Percentiles rank a stretch among this genome's conserved stretches.
These are phyloP conservation scores for Progne subis DNA, from an alignment of 2,113 vertebrate genomes.

Conservation along the genomic window DNA sequence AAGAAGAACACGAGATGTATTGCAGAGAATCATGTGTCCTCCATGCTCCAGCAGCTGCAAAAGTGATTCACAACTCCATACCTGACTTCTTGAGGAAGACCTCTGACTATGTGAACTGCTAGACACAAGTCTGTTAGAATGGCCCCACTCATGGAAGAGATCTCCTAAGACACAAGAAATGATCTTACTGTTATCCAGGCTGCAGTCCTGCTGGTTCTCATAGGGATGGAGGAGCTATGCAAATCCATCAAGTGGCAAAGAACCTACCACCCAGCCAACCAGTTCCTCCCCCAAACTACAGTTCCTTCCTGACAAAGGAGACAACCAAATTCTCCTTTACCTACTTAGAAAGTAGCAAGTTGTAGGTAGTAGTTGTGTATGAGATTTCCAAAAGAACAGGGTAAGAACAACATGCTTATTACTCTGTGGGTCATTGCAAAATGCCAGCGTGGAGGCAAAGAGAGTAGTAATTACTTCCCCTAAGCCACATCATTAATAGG, in stretches of 20 bases:
- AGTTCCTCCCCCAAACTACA: neutral
- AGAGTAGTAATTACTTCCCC: neutral
- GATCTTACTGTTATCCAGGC: neutral
- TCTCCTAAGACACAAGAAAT: neutral
- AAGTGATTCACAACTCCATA: neutral
- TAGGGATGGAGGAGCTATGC: neutral
- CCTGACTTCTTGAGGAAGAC: neutral
- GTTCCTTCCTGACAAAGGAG: neutral
- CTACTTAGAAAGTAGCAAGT: neutral
- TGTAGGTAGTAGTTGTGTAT: neutral
- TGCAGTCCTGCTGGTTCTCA: neutral
- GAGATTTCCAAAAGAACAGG: neutral
- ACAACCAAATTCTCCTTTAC: neutral
- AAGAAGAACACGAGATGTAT: neutral
- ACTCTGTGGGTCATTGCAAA: neutral
- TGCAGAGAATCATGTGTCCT: neutral
- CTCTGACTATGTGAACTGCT: rapidly evolving
- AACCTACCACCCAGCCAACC: neutral
- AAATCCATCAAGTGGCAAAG: neutral
- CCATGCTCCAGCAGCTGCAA: neutral
- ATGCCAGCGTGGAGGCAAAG: neutral
- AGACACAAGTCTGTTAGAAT: neutral
- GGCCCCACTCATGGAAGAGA: neutral
- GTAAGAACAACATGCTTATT: neutral
- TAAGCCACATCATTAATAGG: neutral